Percentiles rank a stretch among this genome's conserved stretches.
phyloP scores from a whole-genome alignment of 2,888 invertebrate species.

The Dendrolimus pini region DNA sequence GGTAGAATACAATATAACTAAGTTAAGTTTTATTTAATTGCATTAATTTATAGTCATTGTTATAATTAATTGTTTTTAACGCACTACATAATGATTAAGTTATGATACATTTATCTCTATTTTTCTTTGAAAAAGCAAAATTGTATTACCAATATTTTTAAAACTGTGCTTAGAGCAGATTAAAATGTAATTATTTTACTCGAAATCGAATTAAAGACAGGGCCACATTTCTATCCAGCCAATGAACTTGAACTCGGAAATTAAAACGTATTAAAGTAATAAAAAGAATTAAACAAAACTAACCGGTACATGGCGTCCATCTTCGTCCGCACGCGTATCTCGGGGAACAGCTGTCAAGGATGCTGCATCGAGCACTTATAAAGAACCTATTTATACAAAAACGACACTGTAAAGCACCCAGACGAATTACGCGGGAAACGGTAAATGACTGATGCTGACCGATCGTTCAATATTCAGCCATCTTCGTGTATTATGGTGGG shows the following conservation, averaged over 20 bases:
- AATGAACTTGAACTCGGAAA: conserved; percentile 3
- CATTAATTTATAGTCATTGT: no score
- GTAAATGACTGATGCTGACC: neutral
- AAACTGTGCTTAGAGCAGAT: no score
- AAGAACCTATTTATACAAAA: conserved; percentile 48
- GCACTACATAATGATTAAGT: no score
- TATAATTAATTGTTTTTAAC: no score
- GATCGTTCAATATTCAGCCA: neutral
- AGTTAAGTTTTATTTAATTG: no score
- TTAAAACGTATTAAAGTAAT: conserved; percentile 8
- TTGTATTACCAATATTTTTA: no score
- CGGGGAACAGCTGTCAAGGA: conserved; percentile 33
- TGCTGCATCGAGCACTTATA: conserved; percentile 47
- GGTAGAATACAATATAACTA: no score
- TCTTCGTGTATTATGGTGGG: neutral
- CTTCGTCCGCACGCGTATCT: conserved; percentile 30
- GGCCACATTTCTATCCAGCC: neutral
- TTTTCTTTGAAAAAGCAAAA: no score
- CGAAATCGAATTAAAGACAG: no score
- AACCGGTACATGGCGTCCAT: conserved; percentile 54
- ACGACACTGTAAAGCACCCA: neutral
- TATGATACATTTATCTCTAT: no score
- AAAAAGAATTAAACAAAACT: conserved; percentile 32
- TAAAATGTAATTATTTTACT: no score
- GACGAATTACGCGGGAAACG: neutral